These are phyloP conservation scores for Potorous gilbertii DNA, from an alignment of 2,797 vertebrate species.

Conservation along the genomic window DNA sequence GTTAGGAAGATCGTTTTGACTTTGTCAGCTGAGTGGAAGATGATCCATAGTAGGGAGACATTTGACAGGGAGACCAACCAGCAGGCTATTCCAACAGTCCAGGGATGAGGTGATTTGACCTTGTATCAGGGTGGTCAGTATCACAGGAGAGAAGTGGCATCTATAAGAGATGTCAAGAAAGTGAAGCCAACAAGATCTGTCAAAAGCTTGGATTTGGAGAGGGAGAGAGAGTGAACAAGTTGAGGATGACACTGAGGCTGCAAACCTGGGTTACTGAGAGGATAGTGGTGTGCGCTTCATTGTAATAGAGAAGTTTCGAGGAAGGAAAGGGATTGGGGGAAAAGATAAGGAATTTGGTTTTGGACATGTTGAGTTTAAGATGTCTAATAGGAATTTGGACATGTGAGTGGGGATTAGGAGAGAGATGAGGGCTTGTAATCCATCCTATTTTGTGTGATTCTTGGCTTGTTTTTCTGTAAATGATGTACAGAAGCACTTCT, in stretches of 20 bases:
- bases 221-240: neutral
- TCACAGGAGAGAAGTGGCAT: neutral
- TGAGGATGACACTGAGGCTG: neutral
- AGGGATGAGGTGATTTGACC: too few species aligned
- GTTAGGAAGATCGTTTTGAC: neutral
- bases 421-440: neutral
- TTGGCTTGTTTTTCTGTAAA: neutral
- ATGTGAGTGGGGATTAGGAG: neutral
- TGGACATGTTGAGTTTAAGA: too few species aligned
- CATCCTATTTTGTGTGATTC: neutral
- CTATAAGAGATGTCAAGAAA: neutral
- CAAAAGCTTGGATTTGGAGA: neutral
- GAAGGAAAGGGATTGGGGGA: neutral
- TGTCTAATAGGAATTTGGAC: neutral
- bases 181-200: neutral
- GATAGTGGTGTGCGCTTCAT: neutral
- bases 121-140: too few species aligned
- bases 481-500: neutral
- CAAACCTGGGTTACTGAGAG: neutral
- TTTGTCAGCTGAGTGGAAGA: neutral
- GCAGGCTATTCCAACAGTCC: neutral
- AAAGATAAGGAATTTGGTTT: neutral
- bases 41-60: neutral
- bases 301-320: neutral
- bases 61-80: neutral